A percentile compares a stretch with the other conserved stretches of the same genome.
phyloP scores from a whole-genome alignment of 2,888 invertebrate genomes.

The Napeogenes sylphis region DNA sequence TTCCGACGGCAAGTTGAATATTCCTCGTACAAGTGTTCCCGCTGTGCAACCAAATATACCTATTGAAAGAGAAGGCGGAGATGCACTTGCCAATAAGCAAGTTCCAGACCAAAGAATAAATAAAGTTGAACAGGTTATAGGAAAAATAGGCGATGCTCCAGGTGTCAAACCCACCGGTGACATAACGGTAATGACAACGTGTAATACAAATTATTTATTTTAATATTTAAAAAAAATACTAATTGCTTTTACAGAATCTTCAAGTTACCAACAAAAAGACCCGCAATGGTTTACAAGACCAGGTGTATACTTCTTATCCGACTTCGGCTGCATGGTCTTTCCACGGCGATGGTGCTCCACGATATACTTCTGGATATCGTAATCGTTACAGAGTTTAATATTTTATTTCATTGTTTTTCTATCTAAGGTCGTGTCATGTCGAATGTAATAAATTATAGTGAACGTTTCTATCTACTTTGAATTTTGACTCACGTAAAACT shows the following conservation, averaged over 20 bases:
- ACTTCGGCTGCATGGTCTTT: slow-evolving; percentile 61
- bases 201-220: not conserved
- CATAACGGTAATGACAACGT: slow-evolving; percentile 37
- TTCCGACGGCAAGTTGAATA: slow-evolving; percentile 54
- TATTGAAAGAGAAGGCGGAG: slow-evolving; percentile 59
- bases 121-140: slow-evolving; percentile 37
- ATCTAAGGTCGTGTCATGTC: slow-evolving; percentile 1
- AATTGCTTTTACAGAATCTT: slow-evolving; percentile 34
- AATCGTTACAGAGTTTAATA: slow-evolving; percentile 29
- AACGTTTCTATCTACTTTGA: not conserved
- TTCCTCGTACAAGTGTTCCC: slow-evolving; percentile 31
- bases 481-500: too few species aligned
- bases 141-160: slow-evolving; percentile 51
- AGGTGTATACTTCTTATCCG: slow-evolving; percentile 54
- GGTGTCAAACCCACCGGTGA: slow-evolving; percentile 36
- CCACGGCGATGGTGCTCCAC: slow-evolving; percentile 44
- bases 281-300: slow-evolving; percentile 68
- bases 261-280: slow-evolving; percentile 34
- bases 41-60: slow-evolving; percentile 35
- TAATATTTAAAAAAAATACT: not conserved
- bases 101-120: slow-evolving; percentile 29
- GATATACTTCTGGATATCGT: slow-evolving; percentile 30
- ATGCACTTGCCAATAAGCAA: slow-evolving; percentile 47
- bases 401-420: slow-evolving; percentile 7
- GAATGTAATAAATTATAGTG: slow-evolving; percentile 2